Conservation (phyloP, 30 jellyfish, hydroid and myxozoan species). For the Mastigias papua region DNA sequence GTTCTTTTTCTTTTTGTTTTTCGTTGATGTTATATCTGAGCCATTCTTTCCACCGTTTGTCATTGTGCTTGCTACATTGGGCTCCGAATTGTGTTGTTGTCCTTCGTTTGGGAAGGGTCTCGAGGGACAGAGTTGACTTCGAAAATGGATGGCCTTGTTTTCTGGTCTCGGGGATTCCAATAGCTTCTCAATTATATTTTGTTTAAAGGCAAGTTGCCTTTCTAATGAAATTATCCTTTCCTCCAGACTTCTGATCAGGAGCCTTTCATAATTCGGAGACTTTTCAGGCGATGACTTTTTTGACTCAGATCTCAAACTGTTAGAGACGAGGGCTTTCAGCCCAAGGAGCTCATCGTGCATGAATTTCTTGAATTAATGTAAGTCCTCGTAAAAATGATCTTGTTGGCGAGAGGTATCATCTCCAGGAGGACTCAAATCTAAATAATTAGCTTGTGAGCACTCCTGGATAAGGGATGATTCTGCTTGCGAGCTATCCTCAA, state of each 20-base stretch:
- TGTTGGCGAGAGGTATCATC: conserved; percentile 33
- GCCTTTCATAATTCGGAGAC: neutral
- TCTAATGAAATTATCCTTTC: conserved; percentile 7
- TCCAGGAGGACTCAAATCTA: conserved; percentile 4
- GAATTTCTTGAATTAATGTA: neutral
- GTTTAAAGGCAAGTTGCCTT: conserved; percentile 14
- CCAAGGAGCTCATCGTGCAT: conserved; percentile 27
- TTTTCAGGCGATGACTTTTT: conserved; percentile 1
- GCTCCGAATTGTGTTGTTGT: conserved; percentile 7
- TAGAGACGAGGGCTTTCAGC: conserved; percentile 11
- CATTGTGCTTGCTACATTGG: conserved; percentile 18
- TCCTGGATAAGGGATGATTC: conserved; percentile 10
- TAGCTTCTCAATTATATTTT: neutral
- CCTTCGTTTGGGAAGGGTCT: conserved; percentile 31
- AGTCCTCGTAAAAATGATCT: conserved; percentile 9
- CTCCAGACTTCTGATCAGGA: conserved; percentile 8
- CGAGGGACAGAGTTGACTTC: conserved; percentile 30
- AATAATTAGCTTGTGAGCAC: neutral
- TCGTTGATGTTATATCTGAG: conserved; percentile 10
- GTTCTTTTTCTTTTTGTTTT: neutral
- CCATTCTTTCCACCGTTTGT: conserved; percentile 19
- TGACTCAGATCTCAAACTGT: conserved; percentile 15
- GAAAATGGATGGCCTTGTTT: conserved; percentile 19
- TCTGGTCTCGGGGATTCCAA: conserved; percentile 22
- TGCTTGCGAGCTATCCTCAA: conserved; percentile 9